Conservation (phyloP, 1,140 invertebrate species). For the Bombus sylvicola region DNA sequence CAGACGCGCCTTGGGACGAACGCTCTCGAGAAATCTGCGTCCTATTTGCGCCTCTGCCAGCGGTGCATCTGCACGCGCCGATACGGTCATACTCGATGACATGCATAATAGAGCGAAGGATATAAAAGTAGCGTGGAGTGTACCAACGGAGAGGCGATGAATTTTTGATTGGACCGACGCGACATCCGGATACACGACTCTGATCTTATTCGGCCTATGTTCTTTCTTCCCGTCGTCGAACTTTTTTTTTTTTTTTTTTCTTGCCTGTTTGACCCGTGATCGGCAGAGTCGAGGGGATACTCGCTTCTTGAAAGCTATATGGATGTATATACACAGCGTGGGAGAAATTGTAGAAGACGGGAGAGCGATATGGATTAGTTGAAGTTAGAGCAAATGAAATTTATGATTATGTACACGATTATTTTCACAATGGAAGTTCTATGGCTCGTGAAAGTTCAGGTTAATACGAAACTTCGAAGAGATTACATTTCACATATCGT, state of each 20-base stretch:
- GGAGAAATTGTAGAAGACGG: not conserved
- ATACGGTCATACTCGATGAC: slow-evolving; percentile 54
- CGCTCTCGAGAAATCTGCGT: slow-evolving; percentile 46
- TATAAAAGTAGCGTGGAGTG: slow-evolving; percentile 54
- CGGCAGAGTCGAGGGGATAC: too few species aligned
- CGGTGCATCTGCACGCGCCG: slow-evolving; percentile 26
- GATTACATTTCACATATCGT: too few species aligned
- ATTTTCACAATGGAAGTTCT: too few species aligned
- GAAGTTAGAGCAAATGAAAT: not conserved
- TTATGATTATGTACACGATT: not conserved
- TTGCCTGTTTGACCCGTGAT: not conserved
- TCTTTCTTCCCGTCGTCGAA: not conserved
- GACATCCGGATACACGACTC: slow-evolving; percentile 2
- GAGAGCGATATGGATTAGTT: too few species aligned
- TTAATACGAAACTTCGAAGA: too few species aligned
- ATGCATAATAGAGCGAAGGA: slow-evolving; percentile 51
- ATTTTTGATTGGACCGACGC: slow-evolving; percentile 49
- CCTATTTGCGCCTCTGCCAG: slow-evolving; percentile 48
- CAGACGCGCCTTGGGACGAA: slow-evolving; percentile 14
- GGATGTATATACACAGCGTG: too few species aligned
- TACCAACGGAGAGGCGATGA: slow-evolving; percentile 30
- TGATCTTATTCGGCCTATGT: slow-evolving; percentile 30
- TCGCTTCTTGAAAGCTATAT: not conserved
- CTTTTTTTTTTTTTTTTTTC: not conserved
- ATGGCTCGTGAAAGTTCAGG: too few species aligned